Evolutionary conservation across 92 coral and sea anemone species (phyloP).

Genomic region (Actinostola sp.): DNA sequence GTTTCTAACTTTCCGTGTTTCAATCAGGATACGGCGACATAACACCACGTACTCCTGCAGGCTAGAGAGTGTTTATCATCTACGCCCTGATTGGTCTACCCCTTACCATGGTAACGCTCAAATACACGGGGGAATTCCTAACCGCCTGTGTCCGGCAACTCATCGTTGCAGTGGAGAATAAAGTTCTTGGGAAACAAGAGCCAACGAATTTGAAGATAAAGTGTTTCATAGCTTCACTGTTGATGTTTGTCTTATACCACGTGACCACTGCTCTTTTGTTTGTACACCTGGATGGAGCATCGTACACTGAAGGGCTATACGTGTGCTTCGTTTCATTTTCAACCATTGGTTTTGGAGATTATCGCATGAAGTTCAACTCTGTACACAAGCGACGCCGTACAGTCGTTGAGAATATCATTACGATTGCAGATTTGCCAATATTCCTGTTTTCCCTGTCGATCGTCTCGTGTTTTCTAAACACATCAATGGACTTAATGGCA

Average conservation of each 20-base stretch:
- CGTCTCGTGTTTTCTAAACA: neutral
- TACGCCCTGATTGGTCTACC: no score
- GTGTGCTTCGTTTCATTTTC: neutral
- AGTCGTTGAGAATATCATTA: neutral
- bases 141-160: neutral
- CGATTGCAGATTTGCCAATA: no score
- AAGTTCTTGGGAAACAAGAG: neutral
- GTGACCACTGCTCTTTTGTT: neutral
- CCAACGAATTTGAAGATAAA: neutral
- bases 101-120: no score
- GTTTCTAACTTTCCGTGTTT: no score
- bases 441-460: neutral
- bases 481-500: neutral
- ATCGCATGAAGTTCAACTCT: neutral
- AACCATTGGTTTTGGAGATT: neutral
- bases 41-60: no score
- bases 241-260: neutral
- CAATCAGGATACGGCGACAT: no score
- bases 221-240: neutral
- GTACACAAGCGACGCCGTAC: neutral
- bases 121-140: no score
- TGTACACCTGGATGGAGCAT: neutral
- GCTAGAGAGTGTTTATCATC: no score
- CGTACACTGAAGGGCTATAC: neutral
- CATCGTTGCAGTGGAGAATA: neutral